Conservation (phyloP, 2,113 vertebrate species). For the Marmota flaviventris region DNA sequence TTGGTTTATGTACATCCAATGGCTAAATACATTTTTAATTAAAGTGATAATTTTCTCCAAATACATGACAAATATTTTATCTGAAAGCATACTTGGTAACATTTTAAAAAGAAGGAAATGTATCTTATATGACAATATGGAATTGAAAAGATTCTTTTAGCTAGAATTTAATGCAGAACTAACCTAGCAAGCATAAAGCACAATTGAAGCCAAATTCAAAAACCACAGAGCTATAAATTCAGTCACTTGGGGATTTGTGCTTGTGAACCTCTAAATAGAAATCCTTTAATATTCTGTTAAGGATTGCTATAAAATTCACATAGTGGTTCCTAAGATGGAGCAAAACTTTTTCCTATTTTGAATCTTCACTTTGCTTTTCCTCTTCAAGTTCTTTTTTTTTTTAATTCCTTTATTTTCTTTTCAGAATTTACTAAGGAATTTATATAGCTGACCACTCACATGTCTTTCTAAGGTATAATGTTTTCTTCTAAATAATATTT, state of each 20-base stretch:
- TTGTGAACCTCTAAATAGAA: constrained; percentile 28
- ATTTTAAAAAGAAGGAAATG: not conserved
- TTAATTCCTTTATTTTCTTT: not conserved
- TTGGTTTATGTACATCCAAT: not conserved
- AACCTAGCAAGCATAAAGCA: constrained; percentile 32
- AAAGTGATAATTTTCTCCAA: constrained; percentile 26
- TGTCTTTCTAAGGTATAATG: not conserved
- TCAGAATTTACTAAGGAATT: constrained; percentile 9
- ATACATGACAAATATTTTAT: constrained; percentile 22
- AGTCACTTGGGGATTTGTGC: not conserved
- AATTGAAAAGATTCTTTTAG: constrained; percentile 46
- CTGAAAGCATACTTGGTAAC: not conserved
- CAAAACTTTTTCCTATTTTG: not conserved
- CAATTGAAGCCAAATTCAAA: constrained; percentile 45
- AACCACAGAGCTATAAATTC: constrained; percentile 27
- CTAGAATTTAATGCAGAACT: not conserved
- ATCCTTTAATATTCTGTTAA: constrained; percentile 43
- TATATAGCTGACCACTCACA: not conserved
- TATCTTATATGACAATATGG: not conserved
- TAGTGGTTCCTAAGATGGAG: not conserved
- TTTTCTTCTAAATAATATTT: not conserved
- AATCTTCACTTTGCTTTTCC: constrained; percentile 8
- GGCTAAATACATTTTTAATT: constrained; percentile 38
- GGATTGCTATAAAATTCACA: constrained; percentile 25
- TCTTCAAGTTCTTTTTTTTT: not conserved